Conservation (phyloP, 1,140 invertebrate genomes). For the Meloidogyne floridensis region DNA sequence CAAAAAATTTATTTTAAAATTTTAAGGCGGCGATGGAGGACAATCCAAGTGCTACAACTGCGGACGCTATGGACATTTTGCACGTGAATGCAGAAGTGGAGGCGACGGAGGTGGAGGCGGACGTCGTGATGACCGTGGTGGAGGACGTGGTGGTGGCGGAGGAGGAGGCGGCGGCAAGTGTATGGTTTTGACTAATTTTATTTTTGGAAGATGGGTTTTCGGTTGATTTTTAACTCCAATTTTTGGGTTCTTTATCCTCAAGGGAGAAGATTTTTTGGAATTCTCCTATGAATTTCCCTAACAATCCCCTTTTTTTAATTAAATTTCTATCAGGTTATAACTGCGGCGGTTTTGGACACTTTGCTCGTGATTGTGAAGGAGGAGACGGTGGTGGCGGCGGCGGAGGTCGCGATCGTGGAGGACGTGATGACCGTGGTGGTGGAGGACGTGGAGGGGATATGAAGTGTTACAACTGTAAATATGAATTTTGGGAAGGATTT, state of each 20-base stretch:
- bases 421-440: conserved; percentile 16
- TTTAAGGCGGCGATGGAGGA: conserved; percentile 10
- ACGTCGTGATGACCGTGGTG: background rate
- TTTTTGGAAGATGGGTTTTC: background rate
- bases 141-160: conserved; percentile 9
- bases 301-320: too few species aligned
- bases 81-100: conserved; percentile 14
- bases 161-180: conserved; percentile 6
- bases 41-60: conserved; percentile 24
- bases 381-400: background rate
- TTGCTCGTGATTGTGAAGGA: conserved; percentile 25
- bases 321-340: conserved; percentile 7
- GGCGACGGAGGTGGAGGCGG: background rate
- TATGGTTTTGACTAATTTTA: background rate
- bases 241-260: too few species aligned
- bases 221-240: background rate
- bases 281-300: background rate
- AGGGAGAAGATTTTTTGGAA: too few species aligned
- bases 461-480: conserved; percentile 30
- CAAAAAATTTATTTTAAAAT: background rate
- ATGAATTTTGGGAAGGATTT: background rate
- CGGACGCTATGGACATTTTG: conserved; percentile 21
- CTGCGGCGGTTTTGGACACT: conserved; percentile 21
- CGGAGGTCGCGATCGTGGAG: conserved; percentile 5
- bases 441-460: conserved; percentile 16